Evolutionary conservation across 2,113 vertebrate species (phyloP), one percentile per base, ranked within the genome.

Genomic region (Tetraodon nigroviridis): DNA sequence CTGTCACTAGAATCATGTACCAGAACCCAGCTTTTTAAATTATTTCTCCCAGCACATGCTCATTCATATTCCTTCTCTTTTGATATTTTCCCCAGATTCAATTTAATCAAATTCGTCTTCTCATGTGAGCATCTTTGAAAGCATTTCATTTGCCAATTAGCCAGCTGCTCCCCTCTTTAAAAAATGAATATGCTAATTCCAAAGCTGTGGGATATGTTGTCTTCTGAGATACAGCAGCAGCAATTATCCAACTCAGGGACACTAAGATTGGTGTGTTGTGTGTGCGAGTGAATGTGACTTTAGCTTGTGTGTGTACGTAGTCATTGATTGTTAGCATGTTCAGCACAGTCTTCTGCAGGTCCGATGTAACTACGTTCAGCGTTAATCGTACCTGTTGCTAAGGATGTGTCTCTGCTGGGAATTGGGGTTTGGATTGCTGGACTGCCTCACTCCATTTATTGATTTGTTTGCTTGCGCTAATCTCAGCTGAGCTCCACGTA

Each of bases 111-210:
- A 84, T 84, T 76, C 73, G 16, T 58, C 84, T 86, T 81, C 79
- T 83, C 64, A 42, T 81, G 75, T 82, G 76, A 84, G 84, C 73
- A 76, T 79, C 80, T 83, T 72, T 76, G 78, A 78, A 80, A 78
- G 75, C 78, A 77, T 82, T 86, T 83, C 77, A 82, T 87, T 81
- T 84, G 82, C 81, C 80, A 86, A 88, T 88, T 86, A 88, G 86
- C 83, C 82, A 84, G 77, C 79, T 87, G 82, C 78, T 84, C 69
- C 76, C 62, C 58, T 65, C 68, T 84, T n/a, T 84, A 80, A 86
- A 84, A 85, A 69, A 84, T 88, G 80, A 87, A 85, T 80, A 85
- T 87, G 83, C 79, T 84, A 85, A 89, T 87, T 78, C 60, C 51
- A 74, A 85, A 83, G 80, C 84, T 71, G 55, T 73, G 80, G 86